Evolutionary conservation across 2,888 invertebrate genomes (phyloP), one percentile per base, ranked within the genome.

Genomic region (Patella pellucida): DNA sequence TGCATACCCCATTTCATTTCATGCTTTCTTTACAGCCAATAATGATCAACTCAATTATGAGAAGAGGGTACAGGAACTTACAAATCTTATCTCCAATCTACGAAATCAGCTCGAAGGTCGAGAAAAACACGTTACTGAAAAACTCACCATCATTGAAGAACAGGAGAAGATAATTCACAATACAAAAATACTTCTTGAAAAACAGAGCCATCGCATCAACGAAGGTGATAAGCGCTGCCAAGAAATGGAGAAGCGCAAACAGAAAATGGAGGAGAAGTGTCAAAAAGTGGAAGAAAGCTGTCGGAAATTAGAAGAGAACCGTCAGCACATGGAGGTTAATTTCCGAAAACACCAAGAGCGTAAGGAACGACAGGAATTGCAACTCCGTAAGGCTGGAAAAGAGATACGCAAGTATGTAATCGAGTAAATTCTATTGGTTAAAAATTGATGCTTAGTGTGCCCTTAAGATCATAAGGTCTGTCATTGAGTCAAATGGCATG

Each of bases 361-460:
- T 7, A 62, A n/a, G 16, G 56, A 69, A 23, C 69, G 72, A 54
- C 78, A 79, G 62, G 73, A 75, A 69, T 41, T 41, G 1, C 52
- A 67, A 52, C 73, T 84, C 19, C 82, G 81, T 54, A 78, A 82
- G 51, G 78, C 79, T 3, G 72, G 74, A 11, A 81, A 79, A 51
- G 82, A 82, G 67, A 77, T 78, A n/a, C 77, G 76, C 72, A 79
- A 76, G 82, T 82, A 74, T 68, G 75, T 70, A 19, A 52, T 62
- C 16, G n/a, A 19, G 2, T 19, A n/a, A 3, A 52, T 74, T 67
- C 67, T 41, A 69, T 73, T 50, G 15, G 14, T 69, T 41, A n/a
- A n/a, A 69, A 12, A 51, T 31, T 7, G 4, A 31, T 31, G 31
- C 4, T 31, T 5, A 31, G 31, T n/a, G n/a, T n/a, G n/a, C n/a